Percentiles rank a stretch among this genome's conserved stretches.
Conservation (phyloP, 2,113 vertebrate species). For the Chaetodon trifascialis region DNA sequence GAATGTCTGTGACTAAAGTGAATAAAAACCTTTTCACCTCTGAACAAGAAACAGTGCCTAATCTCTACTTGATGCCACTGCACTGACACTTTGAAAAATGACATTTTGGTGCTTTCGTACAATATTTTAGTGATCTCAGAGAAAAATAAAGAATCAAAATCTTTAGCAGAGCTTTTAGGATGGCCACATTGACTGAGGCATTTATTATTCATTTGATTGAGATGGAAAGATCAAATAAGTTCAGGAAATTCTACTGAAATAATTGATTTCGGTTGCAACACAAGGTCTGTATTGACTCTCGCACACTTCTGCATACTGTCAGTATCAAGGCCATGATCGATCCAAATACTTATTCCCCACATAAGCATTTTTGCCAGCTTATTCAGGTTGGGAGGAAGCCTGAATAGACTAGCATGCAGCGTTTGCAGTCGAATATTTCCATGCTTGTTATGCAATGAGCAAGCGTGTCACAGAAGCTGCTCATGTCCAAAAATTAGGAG, state of each 20-base stretch:
- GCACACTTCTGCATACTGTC: not conserved
- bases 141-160: no score
- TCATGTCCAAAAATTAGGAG: constrained; percentile 2
- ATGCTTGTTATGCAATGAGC: constrained; percentile 58
- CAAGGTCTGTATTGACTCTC: constrained; percentile 14
- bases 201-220: not conserved
- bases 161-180: no score
- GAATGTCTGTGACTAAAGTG: not conserved
- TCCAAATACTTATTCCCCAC: not conserved
- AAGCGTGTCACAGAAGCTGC: constrained; percentile 42
- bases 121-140: not conserved
- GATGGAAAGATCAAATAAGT: no score
- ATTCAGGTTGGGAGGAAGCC: not conserved
- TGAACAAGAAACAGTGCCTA: no score
- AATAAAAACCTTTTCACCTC: not conserved
- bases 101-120: not conserved
- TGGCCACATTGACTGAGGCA: no score
- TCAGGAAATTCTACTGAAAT: no score
- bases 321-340: constrained; percentile 2
- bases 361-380: constrained; percentile 11
- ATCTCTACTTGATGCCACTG: not conserved
- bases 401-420: constrained; percentile 33
- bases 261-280: constrained; percentile 1
- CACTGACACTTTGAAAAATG: not conserved
- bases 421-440: constrained; percentile 17